Conservation (phyloP, 2,113 vertebrate species). For the Montifringilla adamsi region DNA sequence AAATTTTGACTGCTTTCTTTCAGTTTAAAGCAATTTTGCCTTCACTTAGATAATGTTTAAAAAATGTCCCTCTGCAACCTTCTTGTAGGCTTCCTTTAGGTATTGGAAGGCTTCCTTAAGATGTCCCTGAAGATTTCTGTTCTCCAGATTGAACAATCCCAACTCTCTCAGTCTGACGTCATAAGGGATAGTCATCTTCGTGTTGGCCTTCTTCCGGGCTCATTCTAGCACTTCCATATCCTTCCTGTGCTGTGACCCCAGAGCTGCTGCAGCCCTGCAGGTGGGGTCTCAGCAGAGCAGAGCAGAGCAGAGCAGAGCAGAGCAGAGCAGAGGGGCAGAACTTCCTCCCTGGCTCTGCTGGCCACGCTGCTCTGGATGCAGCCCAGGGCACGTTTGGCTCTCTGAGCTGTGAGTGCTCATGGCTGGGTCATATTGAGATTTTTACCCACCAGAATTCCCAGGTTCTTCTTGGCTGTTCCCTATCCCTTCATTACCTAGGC, state of each 20-base stretch:
- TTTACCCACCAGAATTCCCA: not conserved
- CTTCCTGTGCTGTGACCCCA: not conserved
- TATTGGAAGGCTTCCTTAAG: not conserved
- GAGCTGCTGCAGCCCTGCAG: rapidly evolving
- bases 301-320: not conserved
- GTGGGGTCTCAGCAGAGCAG: not conserved
- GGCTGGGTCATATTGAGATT: too few species aligned
- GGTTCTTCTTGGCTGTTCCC: not conserved
- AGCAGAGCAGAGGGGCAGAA: not conserved
- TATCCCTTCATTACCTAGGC: not conserved
- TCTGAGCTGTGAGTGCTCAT: rapidly evolving
- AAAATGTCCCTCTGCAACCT: not conserved
- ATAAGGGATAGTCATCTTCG: rapidly evolving
- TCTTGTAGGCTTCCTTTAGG: not conserved
- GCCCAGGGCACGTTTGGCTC: rapidly evolving
- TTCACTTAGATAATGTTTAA: not conserved
- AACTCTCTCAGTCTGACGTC: not conserved
- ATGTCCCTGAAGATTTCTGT: not conserved
- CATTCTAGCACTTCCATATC: rapidly evolving
- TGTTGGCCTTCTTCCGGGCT: too few species aligned
- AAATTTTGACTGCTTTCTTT: not conserved
- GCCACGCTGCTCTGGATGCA: rapidly evolving
- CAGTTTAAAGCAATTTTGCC: not conserved
- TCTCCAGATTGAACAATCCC: not conserved
- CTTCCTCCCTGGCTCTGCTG: not conserved